Evolutionary conservation across 2,888 invertebrate genomes (phyloP), one percentile per base, ranked within the genome.

Genomic region (Nipponacmea schrenckii): DNA sequence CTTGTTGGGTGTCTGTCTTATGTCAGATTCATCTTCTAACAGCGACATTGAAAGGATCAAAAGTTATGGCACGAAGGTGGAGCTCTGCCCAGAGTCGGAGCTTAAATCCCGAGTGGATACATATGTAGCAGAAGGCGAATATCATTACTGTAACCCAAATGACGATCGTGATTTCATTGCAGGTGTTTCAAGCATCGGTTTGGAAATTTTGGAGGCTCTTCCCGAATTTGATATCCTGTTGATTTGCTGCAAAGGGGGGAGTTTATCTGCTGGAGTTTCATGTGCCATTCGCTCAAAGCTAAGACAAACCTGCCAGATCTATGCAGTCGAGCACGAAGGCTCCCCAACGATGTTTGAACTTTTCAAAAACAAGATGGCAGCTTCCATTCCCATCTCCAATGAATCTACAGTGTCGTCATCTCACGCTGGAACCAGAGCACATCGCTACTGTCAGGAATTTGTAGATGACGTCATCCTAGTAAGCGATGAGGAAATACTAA

Each of bases 211-310:
- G 67, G 83, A 85, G 63, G 83, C 81, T 27, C 75, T 84, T 0
- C 79, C 84, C 4, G 77, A 82, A n/a, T 84, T 86, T 17, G 88
- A 88, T 73, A 78, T 88, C n/a, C 81, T 88, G 7, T 71, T 88
- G 20, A 85, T 88, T 20, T 82, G 84, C 64, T 88, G 88, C 79
- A 87, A 87, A 24, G 87, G 88, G 12, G 88, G 87, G n/a, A 87
- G 85, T 0, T 74, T 87, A 5, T 80, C 87, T 20, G 80, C 87
- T 20, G 88, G 87, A 0, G 72, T 86, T 0, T 85, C 86, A 20
- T 77, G 87, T 15, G 85, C 83, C 12, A 71, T 88, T 24, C 84
- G 82, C 72, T 78, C 84, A n/a, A 75, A 81, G 24, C 83, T 84
- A 8, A 76, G 72, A n/a, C 70, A 67, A 20, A 67, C 80, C 39